Percentiles rank a stretch among this genome's conserved stretches.
phyloP scores from a whole-genome alignment of 2,113 vertebrate genomes.

The Paramisgurnus dabryanus region DNA sequence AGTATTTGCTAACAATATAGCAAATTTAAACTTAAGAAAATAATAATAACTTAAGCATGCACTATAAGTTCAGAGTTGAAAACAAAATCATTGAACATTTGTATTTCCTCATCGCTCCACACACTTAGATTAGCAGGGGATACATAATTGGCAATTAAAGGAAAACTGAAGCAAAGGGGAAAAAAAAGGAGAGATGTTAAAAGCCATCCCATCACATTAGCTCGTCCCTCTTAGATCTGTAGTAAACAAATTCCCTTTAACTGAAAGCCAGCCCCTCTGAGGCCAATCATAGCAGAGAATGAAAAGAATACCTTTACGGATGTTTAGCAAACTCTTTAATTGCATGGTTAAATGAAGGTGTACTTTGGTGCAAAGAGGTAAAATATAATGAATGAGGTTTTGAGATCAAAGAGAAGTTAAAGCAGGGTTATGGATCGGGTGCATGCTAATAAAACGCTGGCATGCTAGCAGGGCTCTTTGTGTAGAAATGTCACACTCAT shows the following conservation, averaged over 20 bases:
- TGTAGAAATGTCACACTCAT: not conserved
- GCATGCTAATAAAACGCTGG: not conserved
- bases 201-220: slow-evolving; percentile 45
- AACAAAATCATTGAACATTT: slow-evolving; percentile 4
- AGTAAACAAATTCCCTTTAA: slow-evolving; percentile 56
- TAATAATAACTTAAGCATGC: too few species aligned
- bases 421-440: slow-evolving; percentile 12
- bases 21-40: too few species aligned
- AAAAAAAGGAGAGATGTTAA: slow-evolving; percentile 42
- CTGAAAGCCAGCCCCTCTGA: slow-evolving; percentile 44
- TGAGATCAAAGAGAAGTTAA: slow-evolving; percentile 40
- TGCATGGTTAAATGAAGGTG: slow-evolving; percentile 46
- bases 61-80: not conserved
- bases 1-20: too few species aligned
- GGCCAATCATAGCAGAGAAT: slow-evolving; percentile 47
- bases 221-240: slow-evolving; percentile 24
- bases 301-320: slow-evolving; percentile 47
- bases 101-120: not conserved
- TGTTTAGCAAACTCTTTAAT: slow-evolving; percentile 47
- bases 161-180: slow-evolving; percentile 33
- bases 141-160: slow-evolving; percentile 58
- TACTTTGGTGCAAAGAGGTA: slow-evolving; percentile 37
- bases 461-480: not conserved
- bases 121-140: slow-evolving; percentile 7
- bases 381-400: slow-evolving; percentile 35